Base-by-base conservation (phyloP, 2,113 vertebrate genomes). In the Cercocebus atys region DNA sequence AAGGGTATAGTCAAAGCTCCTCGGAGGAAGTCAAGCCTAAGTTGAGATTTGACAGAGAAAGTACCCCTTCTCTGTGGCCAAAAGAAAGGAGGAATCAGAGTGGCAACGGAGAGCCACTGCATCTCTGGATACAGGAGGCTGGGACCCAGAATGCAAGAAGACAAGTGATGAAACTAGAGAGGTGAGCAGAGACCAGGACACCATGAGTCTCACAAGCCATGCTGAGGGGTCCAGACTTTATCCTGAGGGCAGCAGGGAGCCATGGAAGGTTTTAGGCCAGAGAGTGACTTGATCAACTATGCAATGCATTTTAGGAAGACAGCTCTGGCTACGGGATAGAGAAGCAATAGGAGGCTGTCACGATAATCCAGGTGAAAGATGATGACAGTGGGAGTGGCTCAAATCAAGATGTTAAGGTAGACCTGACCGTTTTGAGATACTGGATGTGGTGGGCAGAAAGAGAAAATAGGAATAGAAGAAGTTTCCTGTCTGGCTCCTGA, bases 201-300 rank as follows among this genome's bases (percentile, higher is more conserved):
- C 45, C 75, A 66, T 1, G 2, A 70, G 47, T 76, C 89, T 88
- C 87, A 61, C 10, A 13, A 93, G 68, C 82, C 82, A 91, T 22
- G 75, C 78, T 50, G 30, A 89, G 64, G 80, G 80, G 80, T 93
- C 93, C 92, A 86, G 83, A 72, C 80, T 96, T 95, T 47, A 92
- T 85, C 75, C 87, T 73, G 40, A 92, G 94, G 64, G 90, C 78
- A 85, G 45, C 13, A 32, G 75, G 72, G 83, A 93, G 92, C 68
- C 50, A 50, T 16, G 82, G 61, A 45, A 89, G 73, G 57, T 35
- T 88, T 72, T 13, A 80, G 78, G 80, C 64, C 59, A 90, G 84
- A 40, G 35, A 96, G 88, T 81, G 87, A 95, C 47, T 76, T 76
- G 20, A 75, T 83, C 75, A 92, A 8, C 66, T 95, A 3, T 72